These are phyloP conservation scores for Equus quagga DNA, from an alignment of 2,113 vertebrate genomes.

Conservation along the genomic window DNA sequence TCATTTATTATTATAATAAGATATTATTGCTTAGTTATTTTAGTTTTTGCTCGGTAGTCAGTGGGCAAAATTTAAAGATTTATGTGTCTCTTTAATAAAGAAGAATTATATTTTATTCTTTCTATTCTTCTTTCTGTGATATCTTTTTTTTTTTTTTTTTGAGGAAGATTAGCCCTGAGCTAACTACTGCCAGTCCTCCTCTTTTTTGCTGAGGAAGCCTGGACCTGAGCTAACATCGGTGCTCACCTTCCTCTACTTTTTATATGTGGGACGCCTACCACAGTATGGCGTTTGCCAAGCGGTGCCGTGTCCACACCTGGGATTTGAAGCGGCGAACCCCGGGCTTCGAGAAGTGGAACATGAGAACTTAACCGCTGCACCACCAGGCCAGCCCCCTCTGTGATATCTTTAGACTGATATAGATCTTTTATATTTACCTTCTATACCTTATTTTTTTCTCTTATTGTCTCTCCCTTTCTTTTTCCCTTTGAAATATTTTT, in stretches of 20 bases:
- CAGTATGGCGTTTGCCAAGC: too few species aligned
- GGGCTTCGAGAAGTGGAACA: too few species aligned
- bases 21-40: background rate
- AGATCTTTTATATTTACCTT: background rate
- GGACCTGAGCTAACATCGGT: too few species aligned
- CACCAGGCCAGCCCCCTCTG: background rate
- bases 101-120: background rate
- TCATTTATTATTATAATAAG: background rate
- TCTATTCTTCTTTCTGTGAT: background rate
- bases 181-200: too few species aligned
- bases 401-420: background rate
- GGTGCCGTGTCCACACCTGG: too few species aligned
- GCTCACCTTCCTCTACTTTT: too few species aligned
- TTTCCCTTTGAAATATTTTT: background rate
- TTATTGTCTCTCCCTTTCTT: background rate
- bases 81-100: background rate
- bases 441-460: background rate
- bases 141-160: background rate
- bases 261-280: too few species aligned
- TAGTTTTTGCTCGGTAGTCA: background rate
- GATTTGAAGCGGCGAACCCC: too few species aligned
- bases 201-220: too few species aligned
- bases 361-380: too few species aligned
- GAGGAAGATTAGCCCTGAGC: too few species aligned
- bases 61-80: background rate